phyloP scores from a whole-genome alignment of 2,888 invertebrate genomes.

The Cremastobaeus sp. region DNA sequence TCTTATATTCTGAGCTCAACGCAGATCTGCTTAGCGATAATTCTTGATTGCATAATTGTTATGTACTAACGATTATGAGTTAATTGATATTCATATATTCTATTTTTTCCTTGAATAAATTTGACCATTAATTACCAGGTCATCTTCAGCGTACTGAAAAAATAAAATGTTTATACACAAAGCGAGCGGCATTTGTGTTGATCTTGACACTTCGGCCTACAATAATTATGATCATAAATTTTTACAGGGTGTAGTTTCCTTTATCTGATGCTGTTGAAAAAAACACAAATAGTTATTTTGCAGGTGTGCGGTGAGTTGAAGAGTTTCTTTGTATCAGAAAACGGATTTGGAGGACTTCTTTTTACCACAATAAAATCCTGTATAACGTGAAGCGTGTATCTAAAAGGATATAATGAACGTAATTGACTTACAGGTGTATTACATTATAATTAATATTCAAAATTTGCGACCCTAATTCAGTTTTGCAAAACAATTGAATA shows the following conservation, averaged over 20 bases:
- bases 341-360: constrained; percentile 11
- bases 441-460: too few relatives aligned
- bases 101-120: too few relatives aligned
- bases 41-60: too few relatives aligned
- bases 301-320: constrained; percentile 29
- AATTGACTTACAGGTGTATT: too few relatives aligned
- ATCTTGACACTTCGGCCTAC: constrained; percentile 26
- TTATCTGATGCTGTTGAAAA: constrained; percentile 37
- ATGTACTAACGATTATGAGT: too few relatives aligned
- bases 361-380: not conserved
- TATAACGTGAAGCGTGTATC: not conserved
- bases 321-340: constrained; percentile 34
- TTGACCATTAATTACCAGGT: too few relatives aligned
- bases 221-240: constrained; percentile 42
- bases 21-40: too few relatives aligned
- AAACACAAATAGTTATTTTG: constrained; percentile 37
- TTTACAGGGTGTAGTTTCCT: constrained; percentile 15
- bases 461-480: too few relatives aligned
- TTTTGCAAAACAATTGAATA: too few relatives aligned
- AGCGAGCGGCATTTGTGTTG: constrained; percentile 22
- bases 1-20: too few relatives aligned
- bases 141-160: too few relatives aligned
- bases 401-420: not conserved
- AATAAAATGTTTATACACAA: not conserved
- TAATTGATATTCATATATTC: too few relatives aligned